Evolutionary conservation across 2,113 vertebrate genomes (phyloP), one percentile per base, ranked within the genome.

Genomic region (Corythornis vintsioides): DNA sequence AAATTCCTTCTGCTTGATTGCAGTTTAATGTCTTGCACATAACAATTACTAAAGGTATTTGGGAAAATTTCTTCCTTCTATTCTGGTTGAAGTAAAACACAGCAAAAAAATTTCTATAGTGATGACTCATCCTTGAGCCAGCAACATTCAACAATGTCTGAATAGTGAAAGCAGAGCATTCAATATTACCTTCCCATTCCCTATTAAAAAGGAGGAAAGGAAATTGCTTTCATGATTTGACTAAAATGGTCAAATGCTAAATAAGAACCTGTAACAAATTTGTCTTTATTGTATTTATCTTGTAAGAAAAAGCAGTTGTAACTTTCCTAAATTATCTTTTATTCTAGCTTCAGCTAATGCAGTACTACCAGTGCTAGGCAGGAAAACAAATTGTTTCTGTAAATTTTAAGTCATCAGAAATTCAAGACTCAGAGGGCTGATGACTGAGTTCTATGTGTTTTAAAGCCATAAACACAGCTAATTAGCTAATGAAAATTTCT

Each of bases 161-260:
- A 97, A 92, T 75, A 96, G 66, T 76, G 83, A 89, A 94, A 86
- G 86, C 56, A 96, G 40, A 82, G 71, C 74, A 89, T 97, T 96
- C 56, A 95, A 94, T 96, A 93, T 87, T 77, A 67, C 25, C 24
- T 81, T 73, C 47, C 35, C 15, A 53, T 87, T 82, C 56, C 22
- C 35, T 88, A 50, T 75, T 81, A 56, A 31, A 93, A 25, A 48
- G 11, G 26, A 90, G 5, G n/a, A 79, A 93, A 93, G 55, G 93
- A 97, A 97, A 89, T 79, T 89, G 28, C 17, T 81, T 73, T 81
- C 43, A 47, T 95, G 48, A 57, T 80, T 85, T 80, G 80, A 76
- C 31, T 77, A 69, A 94, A 93, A 85, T 57, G 85, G n/a, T 79
- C 25, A 78, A 86, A 93, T 15, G 42, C 38, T 52, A 85, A 93